phyloP scores from a whole-genome alignment of 2,888 invertebrate genomes.

The Melanostoma mellinum region DNA sequence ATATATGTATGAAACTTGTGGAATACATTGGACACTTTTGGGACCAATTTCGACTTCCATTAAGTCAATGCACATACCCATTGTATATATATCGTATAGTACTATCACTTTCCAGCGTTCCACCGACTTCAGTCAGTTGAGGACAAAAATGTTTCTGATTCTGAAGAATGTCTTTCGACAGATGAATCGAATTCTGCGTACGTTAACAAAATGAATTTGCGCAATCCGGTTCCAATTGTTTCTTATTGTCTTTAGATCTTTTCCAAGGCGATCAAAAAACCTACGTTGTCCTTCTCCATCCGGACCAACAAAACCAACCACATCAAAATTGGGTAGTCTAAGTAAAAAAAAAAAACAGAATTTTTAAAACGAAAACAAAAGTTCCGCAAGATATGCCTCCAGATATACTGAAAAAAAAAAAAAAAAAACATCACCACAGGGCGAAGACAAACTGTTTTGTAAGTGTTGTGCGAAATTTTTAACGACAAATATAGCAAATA shows the following conservation, averaged over 20 bases:
- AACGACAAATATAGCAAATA: constrained; percentile 2
- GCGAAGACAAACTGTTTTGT: constrained; percentile 13
- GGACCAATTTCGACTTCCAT: no score
- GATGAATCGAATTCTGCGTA: no score
- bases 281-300: background rate
- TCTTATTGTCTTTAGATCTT: background rate
- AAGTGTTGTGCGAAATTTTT: constrained; percentile 24
- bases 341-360: background rate
- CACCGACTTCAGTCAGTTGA: no score
- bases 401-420: constrained; percentile 14
- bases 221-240: no score
- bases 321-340: background rate
- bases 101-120: no score
- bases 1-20: no score
- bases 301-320: background rate
- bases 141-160: no score
- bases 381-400: constrained; percentile 2
- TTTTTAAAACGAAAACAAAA: background rate
- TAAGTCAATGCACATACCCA: no score
- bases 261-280: background rate
- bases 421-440: constrained; percentile 4
- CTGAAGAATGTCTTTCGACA: no score
- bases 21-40: no score
- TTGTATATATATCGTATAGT: no score
- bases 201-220: no score